Conservation (phyloP, 2,888 invertebrate species). For the Stictocephala bisonia region DNA sequence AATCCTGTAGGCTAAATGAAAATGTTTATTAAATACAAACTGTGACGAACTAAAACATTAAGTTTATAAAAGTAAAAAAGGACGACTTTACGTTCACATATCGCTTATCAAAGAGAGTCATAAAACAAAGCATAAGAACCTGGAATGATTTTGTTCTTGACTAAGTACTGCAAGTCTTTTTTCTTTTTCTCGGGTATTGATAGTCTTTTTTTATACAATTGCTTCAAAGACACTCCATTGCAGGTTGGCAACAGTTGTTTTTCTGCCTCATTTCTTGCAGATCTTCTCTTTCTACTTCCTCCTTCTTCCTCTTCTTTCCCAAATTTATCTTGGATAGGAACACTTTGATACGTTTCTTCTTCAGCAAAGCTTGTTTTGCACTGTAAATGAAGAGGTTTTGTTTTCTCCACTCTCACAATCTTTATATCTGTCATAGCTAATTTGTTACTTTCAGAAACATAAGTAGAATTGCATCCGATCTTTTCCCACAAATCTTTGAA, state of each 20-base stretch:
- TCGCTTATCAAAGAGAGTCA: slow-evolving; percentile 32
- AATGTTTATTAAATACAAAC: no score
- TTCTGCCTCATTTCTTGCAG: no score
- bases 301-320: slow-evolving; percentile 17
- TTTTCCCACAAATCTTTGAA: slow-evolving; percentile 53
- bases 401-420: slow-evolving; percentile 35
- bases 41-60: no score
- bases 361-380: slow-evolving; percentile 22
- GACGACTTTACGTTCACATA: background rate
- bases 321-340: slow-evolving; percentile 25
- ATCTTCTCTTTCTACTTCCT: background rate
- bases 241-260: background rate
- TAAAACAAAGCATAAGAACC: slow-evolving; percentile 32
- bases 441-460: slow-evolving; percentile 8
- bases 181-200: slow-evolving; percentile 34
- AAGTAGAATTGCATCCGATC: slow-evolving; percentile 14
- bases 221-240: background rate
- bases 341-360: slow-evolving; percentile 25
- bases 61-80: slow-evolving; percentile 20
- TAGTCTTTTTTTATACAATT: slow-evolving; percentile 10
- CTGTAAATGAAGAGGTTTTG: slow-evolving; percentile 27
- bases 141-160: slow-evolving; percentile 37
- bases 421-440: slow-evolving; percentile 30
- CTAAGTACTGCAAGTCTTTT: slow-evolving; percentile 40
- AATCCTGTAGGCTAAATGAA: no score